These are phyloP conservation scores for Andrena flavipes DNA, from an alignment of 2,888 invertebrate species.

Conservation along the genomic window DNA sequence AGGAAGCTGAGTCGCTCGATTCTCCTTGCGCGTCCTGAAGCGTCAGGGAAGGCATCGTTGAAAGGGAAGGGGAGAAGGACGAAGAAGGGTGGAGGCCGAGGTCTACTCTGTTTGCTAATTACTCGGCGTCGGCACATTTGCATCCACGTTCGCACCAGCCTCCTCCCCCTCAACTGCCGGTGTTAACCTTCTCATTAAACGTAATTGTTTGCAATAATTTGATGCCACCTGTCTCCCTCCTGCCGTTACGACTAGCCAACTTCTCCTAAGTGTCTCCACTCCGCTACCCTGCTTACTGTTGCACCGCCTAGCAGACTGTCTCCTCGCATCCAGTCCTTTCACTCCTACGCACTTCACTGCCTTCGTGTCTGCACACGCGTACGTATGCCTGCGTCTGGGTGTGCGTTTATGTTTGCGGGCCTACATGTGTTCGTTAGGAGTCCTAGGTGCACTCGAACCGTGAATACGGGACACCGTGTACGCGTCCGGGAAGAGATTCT, in stretches of 20 bases:
- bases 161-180: constrained; percentile 65
- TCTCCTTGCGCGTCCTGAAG: constrained; percentile 21
- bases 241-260: constrained; percentile 59
- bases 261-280: constrained; percentile 54
- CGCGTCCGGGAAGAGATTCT: constrained; percentile 45
- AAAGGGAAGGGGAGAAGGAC: constrained; percentile 2
- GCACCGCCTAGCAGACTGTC: constrained; percentile 46
- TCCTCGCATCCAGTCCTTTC: constrained; percentile 38
- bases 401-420: not conserved
- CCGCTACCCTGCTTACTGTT: constrained; percentile 61
- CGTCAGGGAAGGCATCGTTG: constrained; percentile 19
- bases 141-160: constrained; percentile 75
- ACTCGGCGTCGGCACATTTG: constrained; percentile 81
- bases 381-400: not conserved
- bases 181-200: constrained; percentile 83
- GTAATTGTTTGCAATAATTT: constrained; percentile 83
- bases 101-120: constrained; percentile 80
- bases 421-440: constrained; percentile 1
- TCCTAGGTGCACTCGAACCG: constrained; percentile 4
- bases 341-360: constrained; percentile 6
- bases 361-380: not conserved
- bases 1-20: constrained; percentile 50
- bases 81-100: constrained; percentile 48
- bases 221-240: constrained; percentile 78
- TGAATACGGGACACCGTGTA: constrained; percentile 22